Evolutionary conservation across 2,888 invertebrate species (phyloP).

Genomic region (Busseola fusca): DNA sequence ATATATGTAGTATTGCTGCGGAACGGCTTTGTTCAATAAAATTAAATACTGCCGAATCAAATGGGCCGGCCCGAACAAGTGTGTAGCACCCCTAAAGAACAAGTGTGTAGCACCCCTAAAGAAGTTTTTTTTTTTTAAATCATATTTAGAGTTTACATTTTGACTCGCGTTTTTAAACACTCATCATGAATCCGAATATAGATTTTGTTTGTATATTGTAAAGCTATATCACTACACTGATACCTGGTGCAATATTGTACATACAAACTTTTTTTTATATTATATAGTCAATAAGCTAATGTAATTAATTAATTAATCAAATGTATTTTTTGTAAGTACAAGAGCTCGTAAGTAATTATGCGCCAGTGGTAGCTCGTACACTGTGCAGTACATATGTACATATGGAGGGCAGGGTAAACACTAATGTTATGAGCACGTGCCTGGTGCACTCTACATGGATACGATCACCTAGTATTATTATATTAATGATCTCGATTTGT

Average conservation of each 20-base stretch:
- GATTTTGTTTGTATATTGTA: slow-evolving; percentile 12
- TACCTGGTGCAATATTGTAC: slow-evolving; percentile 29
- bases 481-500: slow-evolving; percentile 27
- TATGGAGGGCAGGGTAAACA: slow-evolving; percentile 23
- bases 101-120: not conserved
- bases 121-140: not conserved
- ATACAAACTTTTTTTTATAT: slow-evolving; percentile 33
- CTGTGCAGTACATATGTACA: not conserved
- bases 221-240: slow-evolving; percentile 14
- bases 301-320: slow-evolving; percentile 23
- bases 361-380: slow-evolving; percentile 6
- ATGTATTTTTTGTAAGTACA: slow-evolving; percentile 44
- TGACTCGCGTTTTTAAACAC: slow-evolving; percentile 1
- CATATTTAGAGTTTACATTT: slow-evolving; percentile 4
- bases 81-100: not conserved
- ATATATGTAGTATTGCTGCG: not conserved
- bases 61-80: not conserved
- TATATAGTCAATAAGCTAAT: slow-evolving; percentile 39
- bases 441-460: slow-evolving; percentile 5
- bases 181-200: slow-evolving; percentile 36
- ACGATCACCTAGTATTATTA: slow-evolving; percentile 32
- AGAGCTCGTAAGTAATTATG: slow-evolving; percentile 3
- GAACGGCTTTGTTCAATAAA: not conserved
- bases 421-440: not conserved
- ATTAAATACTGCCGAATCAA: not conserved